Evolutionary conservation across 2,888 invertebrate genomes (phyloP), one percentile per base, ranked within the genome.

Genomic region (Nasonovia ribisnigri): DNA sequence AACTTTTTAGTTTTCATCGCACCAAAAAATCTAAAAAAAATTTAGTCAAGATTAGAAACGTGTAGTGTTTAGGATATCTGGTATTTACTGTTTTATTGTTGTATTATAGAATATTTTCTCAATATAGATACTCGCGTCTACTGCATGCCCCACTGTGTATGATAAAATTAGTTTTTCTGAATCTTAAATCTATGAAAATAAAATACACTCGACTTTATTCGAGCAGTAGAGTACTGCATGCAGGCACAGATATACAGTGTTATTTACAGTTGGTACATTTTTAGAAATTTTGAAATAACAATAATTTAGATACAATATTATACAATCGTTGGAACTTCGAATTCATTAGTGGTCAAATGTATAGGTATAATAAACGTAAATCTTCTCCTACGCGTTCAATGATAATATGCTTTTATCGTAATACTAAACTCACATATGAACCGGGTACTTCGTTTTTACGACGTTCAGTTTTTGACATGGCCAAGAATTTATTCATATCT

Each of bases 291-390:
- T 8, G 8, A 77, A 16, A 54, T 11, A 54, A 54, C 88, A 54
- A 54, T 88, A 88, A 88, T 88, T 88, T 88, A 54, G 88, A 1
- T 11, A 42, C 11, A 88, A 42, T 88, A 54, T 54, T 54, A 67
- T 67, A 88, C 88, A 36, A 88, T 36, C 10, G 8, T 20, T 88
- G n/a, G 36, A 54, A 88, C 51, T 88, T 51, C 36, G 51, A 88
- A 51, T 88, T 88, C 36, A n/a, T 51, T 88, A 88, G 51, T 51
- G 36, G 20, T 36, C 20, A 67, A 88, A 88, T 88, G 10, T n/a
- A 88, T 36, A 67, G 24, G 88, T 54, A 54, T 51, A 88, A 88
- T 88, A 88, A 88, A 51, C 51, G 51, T 88, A 88, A 88, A 57
- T 90, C 24, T 60, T 1, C n/a, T 90, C 13, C 29, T 88, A 29